Percentiles rank a stretch among this genome's conserved stretches.
Evolutionary conservation across 2,888 invertebrate species (phyloP).

Genomic region (Apodemia zela): DNA sequence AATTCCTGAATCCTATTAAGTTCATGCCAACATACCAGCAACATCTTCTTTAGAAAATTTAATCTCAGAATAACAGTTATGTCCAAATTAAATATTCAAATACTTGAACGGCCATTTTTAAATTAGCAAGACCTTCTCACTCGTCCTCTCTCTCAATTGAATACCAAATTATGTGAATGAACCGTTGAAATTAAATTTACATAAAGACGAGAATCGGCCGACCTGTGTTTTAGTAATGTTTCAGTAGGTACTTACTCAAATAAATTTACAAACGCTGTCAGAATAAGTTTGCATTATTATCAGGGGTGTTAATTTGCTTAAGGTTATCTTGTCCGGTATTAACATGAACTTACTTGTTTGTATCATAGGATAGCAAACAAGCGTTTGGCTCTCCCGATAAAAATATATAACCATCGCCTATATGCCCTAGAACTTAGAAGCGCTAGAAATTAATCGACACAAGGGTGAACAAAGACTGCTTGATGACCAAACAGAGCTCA

Average conservation of each 20-base stretch:
- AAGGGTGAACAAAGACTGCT: too few relatives aligned
- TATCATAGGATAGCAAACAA: too few relatives aligned
- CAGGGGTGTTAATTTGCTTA: background rate
- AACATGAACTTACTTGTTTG: too few relatives aligned
- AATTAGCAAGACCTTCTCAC: constrained; percentile 24
- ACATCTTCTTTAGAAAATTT: constrained; percentile 9
- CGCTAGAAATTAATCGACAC: too few relatives aligned
- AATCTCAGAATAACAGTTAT: constrained; percentile 9
- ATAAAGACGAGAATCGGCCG: constrained; percentile 4
- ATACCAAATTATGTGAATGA: constrained; percentile 26
- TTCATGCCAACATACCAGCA: background rate
- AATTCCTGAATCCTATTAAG: background rate
- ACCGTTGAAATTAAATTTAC: constrained; percentile 26
- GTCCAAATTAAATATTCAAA: constrained; percentile 25
- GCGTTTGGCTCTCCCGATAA: too few relatives aligned
- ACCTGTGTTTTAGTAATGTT: constrained; percentile 5
- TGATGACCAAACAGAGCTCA: too few relatives aligned
- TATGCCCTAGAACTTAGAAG: too few relatives aligned
- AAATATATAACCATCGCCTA: too few relatives aligned
- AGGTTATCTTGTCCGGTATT: too few relatives aligned
- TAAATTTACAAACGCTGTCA: background rate
- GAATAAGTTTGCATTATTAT: background rate
- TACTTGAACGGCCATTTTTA: constrained; percentile 25
- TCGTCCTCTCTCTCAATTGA: constrained; percentile 25
- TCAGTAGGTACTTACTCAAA: constrained; percentile 1